Base-by-base conservation (phyloP, 1,140 invertebrate species). In the Drosophila ironensis region DNA sequence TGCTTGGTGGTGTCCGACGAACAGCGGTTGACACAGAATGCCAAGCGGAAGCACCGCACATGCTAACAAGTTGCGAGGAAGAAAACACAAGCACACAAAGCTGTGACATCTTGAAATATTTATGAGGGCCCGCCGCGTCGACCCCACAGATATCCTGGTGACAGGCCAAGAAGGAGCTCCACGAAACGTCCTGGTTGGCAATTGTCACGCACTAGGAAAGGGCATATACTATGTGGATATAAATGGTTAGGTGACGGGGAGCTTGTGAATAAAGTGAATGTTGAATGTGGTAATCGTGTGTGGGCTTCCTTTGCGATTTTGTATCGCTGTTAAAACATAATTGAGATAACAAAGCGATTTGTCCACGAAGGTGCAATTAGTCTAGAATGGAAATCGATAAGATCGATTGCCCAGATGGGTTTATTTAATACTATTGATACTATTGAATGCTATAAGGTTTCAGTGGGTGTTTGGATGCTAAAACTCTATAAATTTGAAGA, bases 11-110 rank as follows among this genome's bases (percentile, higher is more conserved):
- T 6, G 9, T 27, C 2, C 9, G 3, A 14, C 6, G 2, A 17
- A 14, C 8, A 37, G 40, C 51, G 44, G 57, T 56, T 78, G 73
- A 73, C 78, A 84, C 54, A 84, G 50, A 84, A 78, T 78, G 41
- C 50, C 51, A 54, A 60, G 40, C 48, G 61, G 67, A 72, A 69
- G 56, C 30, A 46, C 27, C 76, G 75, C 60, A 75, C 64, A 71
- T n/a, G 67, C 67, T 71, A 71, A 71, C 67, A 71, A 71, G 67
- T 71, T 71, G 67, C 45, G 54, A 46, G 45, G 17, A 51, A 51
- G 56, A 72, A 38, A 54, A 67, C 17, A 67, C 40, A 35, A 19
- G 12, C 50, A 16, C 37, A 52, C 37, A 69, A 51, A 56, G 48
- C 63, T 50, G 48, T 53, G 52, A 45, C 67, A 50, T 33, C 53